Base-by-base conservation (phyloP, 2,113 vertebrate genomes). In the Siniperca knerii region DNA sequence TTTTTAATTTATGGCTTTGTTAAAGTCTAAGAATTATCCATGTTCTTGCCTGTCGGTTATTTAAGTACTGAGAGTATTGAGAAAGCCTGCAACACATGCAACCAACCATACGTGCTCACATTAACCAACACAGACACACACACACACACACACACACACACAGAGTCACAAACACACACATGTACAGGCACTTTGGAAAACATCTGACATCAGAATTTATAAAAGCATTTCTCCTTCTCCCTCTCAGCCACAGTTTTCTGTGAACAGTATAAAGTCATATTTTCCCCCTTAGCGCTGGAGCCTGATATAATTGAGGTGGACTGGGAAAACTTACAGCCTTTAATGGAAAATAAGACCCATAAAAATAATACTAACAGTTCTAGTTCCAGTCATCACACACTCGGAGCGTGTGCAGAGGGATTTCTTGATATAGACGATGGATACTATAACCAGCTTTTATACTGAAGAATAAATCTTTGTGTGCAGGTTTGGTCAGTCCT, bases 191-290 rank as follows among this genome's bases (percentile, higher is more conserved):
- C 90, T 89, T 85, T 90, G 91, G 94, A 95, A 95, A 95, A 94
- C 87, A 90, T 94, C 90, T 94, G 94, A 94, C 94, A 94, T 94
- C 94, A 94, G 92, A 94, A 88, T 92, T 92, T 83, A 88, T 87
- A 88, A 89, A 82, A 91, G 88, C 83, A 54, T 91, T 93, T 91
- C 91, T 92, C 91, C 78, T 70, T 89, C 87, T 92, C 79, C 71
- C 72, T 82, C 79, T 91, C 62, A 46, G 87, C 86, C 84, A 55
- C 85, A 84, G 86, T 91, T 91, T 92, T 92, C 90, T 91, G 89
- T 88, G 83, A 92, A 87, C 77, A 84, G 89, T 75, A 82, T 92
- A 91, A 93, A 92, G 91, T 94, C 93, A 94, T 90, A 93, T 92
- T 95, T 95, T 94, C 93, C 95, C 90, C 85, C 86, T 91, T 89